Evolutionary conservation across 1,140 invertebrate genomes (phyloP).

Genomic region (Drosophila ohnishii): DNA sequence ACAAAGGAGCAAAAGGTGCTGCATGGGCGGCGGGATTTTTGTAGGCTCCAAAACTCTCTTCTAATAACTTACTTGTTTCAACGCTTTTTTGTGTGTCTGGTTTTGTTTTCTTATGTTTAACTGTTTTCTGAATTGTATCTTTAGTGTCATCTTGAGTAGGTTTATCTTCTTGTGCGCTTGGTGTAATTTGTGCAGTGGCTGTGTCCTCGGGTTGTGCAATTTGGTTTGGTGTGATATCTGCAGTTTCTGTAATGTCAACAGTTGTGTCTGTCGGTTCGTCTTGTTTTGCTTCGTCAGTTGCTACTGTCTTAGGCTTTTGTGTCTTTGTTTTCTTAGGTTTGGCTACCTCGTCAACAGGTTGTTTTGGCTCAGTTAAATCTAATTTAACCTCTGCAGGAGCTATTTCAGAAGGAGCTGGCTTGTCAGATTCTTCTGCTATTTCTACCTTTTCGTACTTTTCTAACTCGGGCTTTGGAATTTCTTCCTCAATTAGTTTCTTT

Average conservation of each 20-base stretch:
- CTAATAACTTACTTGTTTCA: constrained; percentile 82
- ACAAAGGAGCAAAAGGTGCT: constrained; percentile 63
- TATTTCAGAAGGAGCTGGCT: constrained; percentile 21
- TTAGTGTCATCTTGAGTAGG: constrained; percentile 76
- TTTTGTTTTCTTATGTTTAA: constrained; percentile 80
- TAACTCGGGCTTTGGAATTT: constrained; percentile 74
- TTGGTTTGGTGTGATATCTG: constrained; percentile 59
- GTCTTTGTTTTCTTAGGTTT: constrained; percentile 58
- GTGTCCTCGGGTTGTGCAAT: constrained; percentile 77
- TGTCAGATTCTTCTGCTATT: constrained; percentile 54
- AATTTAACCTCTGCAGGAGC: constrained; percentile 20
- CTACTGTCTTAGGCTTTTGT: constrained; percentile 33
- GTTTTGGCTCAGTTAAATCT: constrained; percentile 22
- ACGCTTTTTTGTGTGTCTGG: constrained; percentile 76
- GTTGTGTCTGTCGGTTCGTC: constrained; percentile 57
- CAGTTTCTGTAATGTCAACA: constrained; percentile 50
- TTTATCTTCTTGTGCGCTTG: constrained; percentile 76
- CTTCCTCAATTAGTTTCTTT: constrained; percentile 60
- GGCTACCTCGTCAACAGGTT: constrained; percentile 30
- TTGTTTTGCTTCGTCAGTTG: constrained; percentile 31
- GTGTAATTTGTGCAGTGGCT: constrained; percentile 80
- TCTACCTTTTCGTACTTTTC: constrained; percentile 76
- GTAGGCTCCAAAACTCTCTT: constrained; percentile 64
- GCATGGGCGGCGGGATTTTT: constrained; percentile 53
- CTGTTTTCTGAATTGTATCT: constrained; percentile 75